phyloP scores from a whole-genome alignment of 2,888 invertebrate genomes.

The Plagiodera versicolora region DNA sequence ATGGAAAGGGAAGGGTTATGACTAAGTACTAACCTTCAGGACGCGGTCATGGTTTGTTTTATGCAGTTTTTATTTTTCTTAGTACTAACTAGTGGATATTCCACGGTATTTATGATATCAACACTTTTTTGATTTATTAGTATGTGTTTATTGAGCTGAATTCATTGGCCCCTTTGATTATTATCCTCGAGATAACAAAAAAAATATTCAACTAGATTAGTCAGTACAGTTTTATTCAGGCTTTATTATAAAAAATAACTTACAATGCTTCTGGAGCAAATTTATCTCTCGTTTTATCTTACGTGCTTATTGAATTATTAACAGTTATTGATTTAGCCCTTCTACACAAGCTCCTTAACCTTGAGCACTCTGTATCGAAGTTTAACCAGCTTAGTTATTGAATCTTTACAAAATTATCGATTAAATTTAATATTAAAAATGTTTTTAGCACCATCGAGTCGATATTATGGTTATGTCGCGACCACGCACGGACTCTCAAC shows the following conservation, averaged over 20 bases:
- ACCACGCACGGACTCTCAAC: constrained; percentile 41
- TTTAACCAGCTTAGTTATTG: not conserved
- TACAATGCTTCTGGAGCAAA: not conserved
- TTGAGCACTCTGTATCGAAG: not conserved
- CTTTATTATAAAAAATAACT: not conserved
- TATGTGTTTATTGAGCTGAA: not conserved
- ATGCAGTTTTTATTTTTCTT: no score
- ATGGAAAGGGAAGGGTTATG: no score
- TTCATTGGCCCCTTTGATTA: not conserved
- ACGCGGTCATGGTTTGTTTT: no score
- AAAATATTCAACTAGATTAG: not conserved
- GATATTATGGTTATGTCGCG: constrained; percentile 41
- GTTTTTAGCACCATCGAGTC: constrained; percentile 46
- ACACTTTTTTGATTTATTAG: not conserved
- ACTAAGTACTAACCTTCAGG: no score
- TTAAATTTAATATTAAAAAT: constrained; percentile 32
- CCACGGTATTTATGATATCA: not conserved
- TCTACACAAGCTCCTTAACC: no score
- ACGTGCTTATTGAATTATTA: not conserved
- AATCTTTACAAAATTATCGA: constrained; percentile 12
- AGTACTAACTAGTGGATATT: not conserved
- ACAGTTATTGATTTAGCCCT: not conserved
- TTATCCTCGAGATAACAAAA: not conserved
- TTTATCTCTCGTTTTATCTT: not conserved
- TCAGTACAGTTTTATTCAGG: not conserved